A percentile compares a stretch with the other conserved stretches of the same genome.
Evolutionary conservation across 2,113 vertebrate species (phyloP).

Genomic region (Percina caprodes): DNA sequence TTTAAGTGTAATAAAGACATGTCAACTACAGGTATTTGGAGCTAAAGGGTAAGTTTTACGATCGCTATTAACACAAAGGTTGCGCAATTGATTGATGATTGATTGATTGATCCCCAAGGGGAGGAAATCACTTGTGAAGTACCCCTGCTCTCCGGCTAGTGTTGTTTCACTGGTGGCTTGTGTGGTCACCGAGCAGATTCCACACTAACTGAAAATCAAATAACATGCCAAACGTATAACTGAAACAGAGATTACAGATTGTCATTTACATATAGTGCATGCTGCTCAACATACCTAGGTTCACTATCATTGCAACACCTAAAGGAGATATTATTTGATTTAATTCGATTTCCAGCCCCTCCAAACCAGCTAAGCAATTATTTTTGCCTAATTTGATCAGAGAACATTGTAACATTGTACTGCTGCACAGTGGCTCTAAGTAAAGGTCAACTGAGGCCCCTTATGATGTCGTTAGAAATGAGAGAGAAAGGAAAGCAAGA

Average conservation of each 20-base stretch:
- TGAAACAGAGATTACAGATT: background rate
- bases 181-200: slow-evolving; percentile 17
- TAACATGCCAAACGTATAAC: background rate
- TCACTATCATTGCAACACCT: background rate
- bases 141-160: background rate
- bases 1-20: background rate
- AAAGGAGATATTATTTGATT: slow-evolving; percentile 5
- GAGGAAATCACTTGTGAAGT: slow-evolving; percentile 18
- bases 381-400: slow-evolving; percentile 48
- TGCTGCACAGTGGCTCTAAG: slow-evolving; percentile 4
- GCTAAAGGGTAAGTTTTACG: slow-evolving; percentile 24
- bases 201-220: background rate
- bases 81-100: slow-evolving; percentile 12
- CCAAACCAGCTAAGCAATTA: slow-evolving; percentile 36
- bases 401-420: background rate
- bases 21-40: background rate
- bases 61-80: slow-evolving; percentile 14
- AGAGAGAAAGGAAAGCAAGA: background rate
- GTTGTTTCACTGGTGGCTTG: background rate
- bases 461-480: background rate
- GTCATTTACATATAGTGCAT: background rate
- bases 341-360: background rate
- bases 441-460: slow-evolving; percentile 5
- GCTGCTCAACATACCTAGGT: no score
- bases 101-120: background rate